Conservation (phyloP, 2,797 vertebrate species). For the Mormyrops attenuatus region DNA sequence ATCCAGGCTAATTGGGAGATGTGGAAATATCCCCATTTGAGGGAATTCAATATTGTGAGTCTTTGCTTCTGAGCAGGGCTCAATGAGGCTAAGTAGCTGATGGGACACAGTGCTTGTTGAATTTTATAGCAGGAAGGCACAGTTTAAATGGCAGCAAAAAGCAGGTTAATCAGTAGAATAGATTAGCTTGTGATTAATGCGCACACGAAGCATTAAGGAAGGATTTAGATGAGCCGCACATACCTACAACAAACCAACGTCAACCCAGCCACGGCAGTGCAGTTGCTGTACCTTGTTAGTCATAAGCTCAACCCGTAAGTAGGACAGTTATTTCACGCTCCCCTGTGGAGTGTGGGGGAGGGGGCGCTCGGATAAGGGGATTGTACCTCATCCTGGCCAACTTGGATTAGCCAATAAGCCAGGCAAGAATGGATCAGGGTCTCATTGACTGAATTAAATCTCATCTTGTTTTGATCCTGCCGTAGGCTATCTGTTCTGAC, state of each 20-base stretch:
- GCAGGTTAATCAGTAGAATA: background rate
- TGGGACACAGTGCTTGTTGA: background rate
- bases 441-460: background rate
- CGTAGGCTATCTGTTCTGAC: background rate
- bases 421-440: background rate
- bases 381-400: background rate
- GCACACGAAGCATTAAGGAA: background rate
- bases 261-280: background rate
- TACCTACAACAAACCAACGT: background rate
- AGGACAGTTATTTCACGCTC: constrained; percentile 21
- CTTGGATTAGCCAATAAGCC: background rate
- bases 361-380: background rate
- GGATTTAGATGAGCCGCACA: background rate
- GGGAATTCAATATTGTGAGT: background rate
- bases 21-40: background rate
- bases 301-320: background rate
- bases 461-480: background rate
- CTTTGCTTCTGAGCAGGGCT: background rate
- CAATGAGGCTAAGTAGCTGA: background rate
- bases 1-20: background rate
- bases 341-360: background rate
- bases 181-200: background rate
- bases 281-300: background rate
- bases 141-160: constrained; percentile 1
- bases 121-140: background rate